A percentile compares a stretch with the other conserved stretches of the same genome.
These are phyloP conservation scores for Excalfactoria chinensis DNA, from an alignment of 2,113 vertebrate species.

Conservation along the genomic window DNA sequence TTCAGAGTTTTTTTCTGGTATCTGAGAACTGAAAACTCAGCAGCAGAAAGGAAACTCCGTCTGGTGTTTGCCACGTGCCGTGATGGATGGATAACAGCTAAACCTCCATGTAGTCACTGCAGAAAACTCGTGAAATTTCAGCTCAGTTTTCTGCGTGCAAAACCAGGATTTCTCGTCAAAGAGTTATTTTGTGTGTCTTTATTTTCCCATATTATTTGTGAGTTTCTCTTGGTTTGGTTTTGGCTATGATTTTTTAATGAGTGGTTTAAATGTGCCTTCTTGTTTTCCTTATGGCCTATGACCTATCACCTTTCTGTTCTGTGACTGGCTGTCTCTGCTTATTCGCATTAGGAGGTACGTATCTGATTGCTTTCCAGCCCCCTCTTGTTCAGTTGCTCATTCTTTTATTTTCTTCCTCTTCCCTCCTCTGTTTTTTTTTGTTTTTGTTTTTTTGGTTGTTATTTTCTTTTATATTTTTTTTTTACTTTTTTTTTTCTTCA, in stretches of 20 bases:
- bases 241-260: conserved; percentile 79
- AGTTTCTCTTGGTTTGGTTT: conserved; percentile 82
- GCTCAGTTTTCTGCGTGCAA: conserved; percentile 33
- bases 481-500: neutral
- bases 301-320: conserved; percentile 92
- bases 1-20: conserved; percentile 17
- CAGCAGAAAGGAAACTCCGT: neutral
- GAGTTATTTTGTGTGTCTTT: conserved; percentile 74
- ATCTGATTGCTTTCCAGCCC: conserved; percentile 80
- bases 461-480: neutral
- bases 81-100: conserved; percentile 16
- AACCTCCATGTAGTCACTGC: conserved; percentile 10
- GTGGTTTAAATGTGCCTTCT: conserved; percentile 87
- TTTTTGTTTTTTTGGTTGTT: neutral
- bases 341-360: conserved; percentile 93
- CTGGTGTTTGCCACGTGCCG: neutral
- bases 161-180: conserved; percentile 51
- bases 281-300: conserved; percentile 88
- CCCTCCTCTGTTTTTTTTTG: conserved; percentile 4
- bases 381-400: conserved; percentile 69
- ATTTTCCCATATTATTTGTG: conserved; percentile 77
- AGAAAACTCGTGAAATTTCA: conserved; percentile 41
- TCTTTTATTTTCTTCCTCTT: conserved; percentile 56
- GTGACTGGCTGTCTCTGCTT: conserved; percentile 91
- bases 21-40: neutral